These are phyloP conservation scores for Lamproptera curius DNA, from an alignment of 2,888 invertebrate genomes.

Conservation along the genomic window DNA sequence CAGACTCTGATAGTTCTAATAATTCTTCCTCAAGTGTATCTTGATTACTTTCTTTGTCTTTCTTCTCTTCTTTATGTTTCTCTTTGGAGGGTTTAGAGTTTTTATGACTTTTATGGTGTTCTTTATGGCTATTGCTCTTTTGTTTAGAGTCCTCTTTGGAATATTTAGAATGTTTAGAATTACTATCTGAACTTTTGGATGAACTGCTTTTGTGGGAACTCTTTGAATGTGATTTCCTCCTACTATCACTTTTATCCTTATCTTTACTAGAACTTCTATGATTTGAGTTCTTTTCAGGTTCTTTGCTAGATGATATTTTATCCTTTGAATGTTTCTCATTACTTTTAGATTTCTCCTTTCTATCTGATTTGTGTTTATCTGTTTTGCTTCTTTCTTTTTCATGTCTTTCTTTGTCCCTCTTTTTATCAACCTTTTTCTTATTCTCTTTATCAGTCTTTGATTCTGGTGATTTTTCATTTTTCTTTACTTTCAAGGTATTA, in stretches of 20 bases:
- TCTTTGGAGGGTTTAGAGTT: slow-evolving; percentile 46
- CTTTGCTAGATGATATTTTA: slow-evolving; percentile 29
- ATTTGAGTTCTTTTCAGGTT: slow-evolving; percentile 45
- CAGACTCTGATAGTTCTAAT: slow-evolving; percentile 72
- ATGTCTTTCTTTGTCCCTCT: slow-evolving; percentile 29
- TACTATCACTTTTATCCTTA: slow-evolving; percentile 44
- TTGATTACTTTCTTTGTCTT: slow-evolving; percentile 43
- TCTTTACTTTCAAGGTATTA: slow-evolving; percentile 18
- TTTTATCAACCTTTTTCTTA: slow-evolving; percentile 30
- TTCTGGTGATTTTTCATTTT: slow-evolving; percentile 27
- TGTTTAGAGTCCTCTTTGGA: slow-evolving; percentile 41
- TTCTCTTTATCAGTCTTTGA: slow-evolving; percentile 24
- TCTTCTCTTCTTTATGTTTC: slow-evolving; percentile 40
- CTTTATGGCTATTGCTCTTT: slow-evolving; percentile 30
- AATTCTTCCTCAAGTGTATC: slow-evolving; percentile 41
- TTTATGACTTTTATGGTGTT: slow-evolving; percentile 40
- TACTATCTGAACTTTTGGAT: slow-evolving; percentile 36
- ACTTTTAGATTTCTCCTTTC: slow-evolving; percentile 37
- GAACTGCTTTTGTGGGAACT: slow-evolving; percentile 29
- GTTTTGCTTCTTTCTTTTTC: slow-evolving; percentile 34
- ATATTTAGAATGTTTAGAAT: slow-evolving; percentile 33
- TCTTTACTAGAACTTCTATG: slow-evolving; percentile 55
- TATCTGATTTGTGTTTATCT: slow-evolving; percentile 36
- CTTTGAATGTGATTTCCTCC: slow-evolving; percentile 42
- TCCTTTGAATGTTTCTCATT: slow-evolving; percentile 41